These are phyloP conservation scores for Patella depressa DNA, from an alignment of 2,888 invertebrate species.

Conservation along the genomic window DNA sequence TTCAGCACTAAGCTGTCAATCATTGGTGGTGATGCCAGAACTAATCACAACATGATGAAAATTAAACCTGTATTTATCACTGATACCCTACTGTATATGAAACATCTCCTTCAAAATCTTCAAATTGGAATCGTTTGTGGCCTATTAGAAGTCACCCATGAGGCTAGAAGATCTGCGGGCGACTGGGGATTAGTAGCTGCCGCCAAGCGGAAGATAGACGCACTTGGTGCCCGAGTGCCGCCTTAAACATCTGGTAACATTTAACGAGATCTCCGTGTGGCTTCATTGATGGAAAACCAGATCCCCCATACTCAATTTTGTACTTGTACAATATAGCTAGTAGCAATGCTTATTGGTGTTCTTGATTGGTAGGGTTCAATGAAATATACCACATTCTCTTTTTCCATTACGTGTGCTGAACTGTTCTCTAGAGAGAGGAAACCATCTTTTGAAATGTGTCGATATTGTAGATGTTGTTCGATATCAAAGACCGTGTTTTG, in stretches of 20 bases:
- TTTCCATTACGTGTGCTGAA: no score
- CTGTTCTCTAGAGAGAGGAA: no score
- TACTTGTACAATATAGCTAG: neutral
- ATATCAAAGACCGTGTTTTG: neutral
- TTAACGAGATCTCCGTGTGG: neutral
- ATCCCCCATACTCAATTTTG: neutral
- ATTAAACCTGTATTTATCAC: neutral
- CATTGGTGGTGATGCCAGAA: neutral
- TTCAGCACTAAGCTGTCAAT: neutral
- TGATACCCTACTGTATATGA: neutral
- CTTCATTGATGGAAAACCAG: neutral
- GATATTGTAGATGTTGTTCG: no score
- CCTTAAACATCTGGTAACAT: neutral
- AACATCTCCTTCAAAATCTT: neutral
- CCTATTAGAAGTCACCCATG: slow-evolving; percentile 4
- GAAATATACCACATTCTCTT: no score
- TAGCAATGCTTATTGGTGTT: neutral
- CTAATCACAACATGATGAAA: slow-evolving; percentile 1
- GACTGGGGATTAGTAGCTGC: neutral
- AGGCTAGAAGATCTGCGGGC: neutral
- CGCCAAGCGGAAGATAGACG: neutral
- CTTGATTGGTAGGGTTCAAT: slow-evolving; percentile 8
- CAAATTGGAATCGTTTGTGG: neutral
- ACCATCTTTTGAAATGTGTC: no score
- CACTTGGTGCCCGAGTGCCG: neutral